phyloP scores from a whole-genome alignment of 2,888 invertebrate species.

The Leptothorax acervorum region DNA sequence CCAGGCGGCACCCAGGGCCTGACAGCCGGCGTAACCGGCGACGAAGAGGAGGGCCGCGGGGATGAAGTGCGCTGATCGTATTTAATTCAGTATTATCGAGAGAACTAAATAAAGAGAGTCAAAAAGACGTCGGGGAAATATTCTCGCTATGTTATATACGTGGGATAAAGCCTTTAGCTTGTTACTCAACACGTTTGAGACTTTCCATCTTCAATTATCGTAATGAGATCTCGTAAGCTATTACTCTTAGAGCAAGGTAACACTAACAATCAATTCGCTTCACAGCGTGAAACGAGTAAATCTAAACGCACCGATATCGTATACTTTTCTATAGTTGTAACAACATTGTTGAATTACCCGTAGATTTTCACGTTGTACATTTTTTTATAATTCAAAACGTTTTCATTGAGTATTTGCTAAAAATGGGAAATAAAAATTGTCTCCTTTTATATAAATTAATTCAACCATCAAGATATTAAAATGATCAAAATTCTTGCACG shows the following conservation, averaged over 20 bases:
- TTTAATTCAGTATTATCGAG: background rate
- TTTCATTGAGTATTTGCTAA: background rate
- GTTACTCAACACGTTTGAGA: background rate
- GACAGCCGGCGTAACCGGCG: constrained; percentile 88
- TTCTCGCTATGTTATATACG: background rate
- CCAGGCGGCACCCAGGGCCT: constrained; percentile 87
- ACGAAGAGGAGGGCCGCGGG: constrained; percentile 88
- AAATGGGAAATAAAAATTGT: background rate
- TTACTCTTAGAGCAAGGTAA: background rate
- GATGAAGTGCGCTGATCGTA: constrained; percentile 86
- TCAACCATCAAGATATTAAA: background rate
- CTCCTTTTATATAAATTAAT: background rate
- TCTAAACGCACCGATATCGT: background rate
- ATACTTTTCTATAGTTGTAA: background rate
- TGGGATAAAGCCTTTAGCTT: background rate
- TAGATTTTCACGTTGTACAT: background rate
- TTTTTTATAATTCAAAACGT: no score
- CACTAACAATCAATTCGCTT: background rate
- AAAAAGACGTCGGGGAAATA: background rate
- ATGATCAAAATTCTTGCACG: constrained; percentile 7
- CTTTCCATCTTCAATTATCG: constrained; percentile 9
- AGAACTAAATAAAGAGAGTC: background rate
- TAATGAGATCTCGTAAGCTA: constrained; percentile 25
- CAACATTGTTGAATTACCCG: background rate
- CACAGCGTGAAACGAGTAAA: constrained; percentile 8